These are phyloP conservation scores for Conger conger DNA, from an alignment of 2,113 vertebrate genomes.

Conservation along the genomic window DNA sequence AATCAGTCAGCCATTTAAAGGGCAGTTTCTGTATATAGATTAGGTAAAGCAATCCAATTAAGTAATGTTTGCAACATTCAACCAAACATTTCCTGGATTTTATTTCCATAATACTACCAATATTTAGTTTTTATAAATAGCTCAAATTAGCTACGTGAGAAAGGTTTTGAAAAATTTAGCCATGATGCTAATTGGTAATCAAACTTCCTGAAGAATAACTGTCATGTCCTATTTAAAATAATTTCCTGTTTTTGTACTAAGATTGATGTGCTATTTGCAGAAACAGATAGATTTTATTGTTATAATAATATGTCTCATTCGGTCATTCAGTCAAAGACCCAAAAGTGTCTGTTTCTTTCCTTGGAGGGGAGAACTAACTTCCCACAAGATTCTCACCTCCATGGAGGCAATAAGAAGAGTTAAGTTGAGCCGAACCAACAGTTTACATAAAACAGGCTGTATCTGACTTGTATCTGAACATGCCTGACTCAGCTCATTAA, in stretches of 20 bases:
- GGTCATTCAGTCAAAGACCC: not conserved
- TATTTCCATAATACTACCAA: not conserved
- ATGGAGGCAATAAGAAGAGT: not conserved
- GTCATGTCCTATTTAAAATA: no score
- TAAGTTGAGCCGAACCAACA: not conserved
- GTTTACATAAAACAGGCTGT: conserved; percentile 1
- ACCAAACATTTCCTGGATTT: not conserved
- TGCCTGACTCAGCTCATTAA: not conserved
- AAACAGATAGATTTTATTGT: not conserved
- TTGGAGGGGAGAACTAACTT: not conserved
- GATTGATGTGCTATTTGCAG: no score
- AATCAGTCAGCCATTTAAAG: no score
- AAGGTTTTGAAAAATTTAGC: not conserved
- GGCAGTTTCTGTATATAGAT: not conserved
- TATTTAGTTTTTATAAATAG: not conserved
- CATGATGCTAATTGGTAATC: not conserved
- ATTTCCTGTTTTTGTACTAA: no score
- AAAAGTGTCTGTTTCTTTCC: not conserved
- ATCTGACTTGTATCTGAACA: not conserved
- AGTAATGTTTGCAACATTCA: not conserved
- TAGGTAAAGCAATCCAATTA: not conserved
- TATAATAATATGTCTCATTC: not conserved
- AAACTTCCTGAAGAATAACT: not conserved
- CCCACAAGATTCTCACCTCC: not conserved
- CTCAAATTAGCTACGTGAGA: not conserved